Evolutionary conservation across 2,797 vertebrate species (phyloP).

Genomic region (Carapus acus): DNA sequence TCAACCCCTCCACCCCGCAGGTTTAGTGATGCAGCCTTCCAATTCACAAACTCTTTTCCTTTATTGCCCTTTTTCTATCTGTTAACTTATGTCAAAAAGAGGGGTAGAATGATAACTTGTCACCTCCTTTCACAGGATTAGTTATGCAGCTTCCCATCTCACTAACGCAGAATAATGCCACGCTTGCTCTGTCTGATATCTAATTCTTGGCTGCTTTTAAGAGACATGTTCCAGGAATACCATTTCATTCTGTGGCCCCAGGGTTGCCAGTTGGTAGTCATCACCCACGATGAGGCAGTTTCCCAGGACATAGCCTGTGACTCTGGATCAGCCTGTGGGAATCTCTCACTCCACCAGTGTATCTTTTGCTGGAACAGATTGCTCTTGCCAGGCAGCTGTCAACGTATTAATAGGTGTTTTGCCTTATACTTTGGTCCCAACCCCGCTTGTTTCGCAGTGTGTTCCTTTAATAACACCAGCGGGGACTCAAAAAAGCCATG

Average conservation of each 20-base stretch:
- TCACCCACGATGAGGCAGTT: constrained; percentile 20
- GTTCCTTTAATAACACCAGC: constrained; percentile 50
- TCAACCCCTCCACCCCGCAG: too few species aligned
- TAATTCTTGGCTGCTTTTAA: constrained; percentile 20
- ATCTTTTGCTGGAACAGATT: constrained; percentile 58
- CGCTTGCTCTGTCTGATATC: constrained; percentile 28
- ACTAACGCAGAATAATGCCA: constrained; percentile 19
- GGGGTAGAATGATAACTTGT: too few species aligned
- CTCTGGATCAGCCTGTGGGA: constrained; percentile 34
- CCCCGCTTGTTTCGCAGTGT: constrained; percentile 22
- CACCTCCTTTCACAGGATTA: constrained; percentile 8
- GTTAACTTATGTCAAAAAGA: too few species aligned
- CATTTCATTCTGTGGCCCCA: neutral
- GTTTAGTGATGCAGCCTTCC: too few species aligned
- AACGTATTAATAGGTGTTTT: constrained; percentile 70
- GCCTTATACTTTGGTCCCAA: constrained; percentile 54
- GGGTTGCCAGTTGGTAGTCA: constrained; percentile 29
- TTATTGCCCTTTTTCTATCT: too few species aligned
- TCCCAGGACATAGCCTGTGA: constrained; percentile 21
- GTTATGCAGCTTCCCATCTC: constrained; percentile 10
- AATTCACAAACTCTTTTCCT: too few species aligned
- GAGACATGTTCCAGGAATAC: constrained; percentile 28
- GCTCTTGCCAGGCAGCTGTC: constrained; percentile 64
- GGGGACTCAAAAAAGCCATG: constrained; percentile 30
- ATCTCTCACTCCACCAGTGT: constrained; percentile 33